Evolutionary conservation across 2,797 vertebrate genomes (phyloP), one percentile per base, ranked within the genome.

Genomic region (Cichlasoma orientale): DNA sequence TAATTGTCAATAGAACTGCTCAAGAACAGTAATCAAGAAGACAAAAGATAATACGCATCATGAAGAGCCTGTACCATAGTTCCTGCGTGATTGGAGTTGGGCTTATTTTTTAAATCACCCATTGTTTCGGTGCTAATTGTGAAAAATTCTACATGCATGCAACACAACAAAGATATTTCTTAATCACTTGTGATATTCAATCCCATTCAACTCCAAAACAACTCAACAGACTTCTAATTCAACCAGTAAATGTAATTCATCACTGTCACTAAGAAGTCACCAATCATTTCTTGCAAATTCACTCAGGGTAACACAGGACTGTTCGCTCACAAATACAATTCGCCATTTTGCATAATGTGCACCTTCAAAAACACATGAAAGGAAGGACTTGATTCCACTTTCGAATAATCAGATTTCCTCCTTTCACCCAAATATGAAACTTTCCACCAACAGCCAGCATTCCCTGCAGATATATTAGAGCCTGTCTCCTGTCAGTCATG

Each of bases 41-140:
- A 78, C 79, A 88, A 88, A 90, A 90, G 88, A 93, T 85, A 87
- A 89, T 86, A 33, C 9, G 50, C 84, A 80, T 86, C 84, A 86
- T 79, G 86, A 92, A 78, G 82, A 77, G 82, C 84, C 77, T 79
- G 69, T 70, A 56, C 36, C 29, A 84, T 85, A 90, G 77, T 87
- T 89, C 78, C 86, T 81, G 77, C 11, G 10, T 89, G 87, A 94
- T 90, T 92, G 85, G 79, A 88, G 80, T 84, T 90, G 74, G 82
- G 70, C 74, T 92, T 86, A 29, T 86, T 86, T 77, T 84, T 86
- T 72, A 57, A 89, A 89, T 90, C 86, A 75, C 69, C 85, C 72
- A 88, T 92, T 93, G 86, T 92, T 90, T 88, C 72, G 12, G 69
- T 78, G 88, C 86, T 92, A 91, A 92, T 92, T 92, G 86, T 89